Conservation (phyloP, 2,797 vertebrate species). For the Helostoma temminkii region DNA sequence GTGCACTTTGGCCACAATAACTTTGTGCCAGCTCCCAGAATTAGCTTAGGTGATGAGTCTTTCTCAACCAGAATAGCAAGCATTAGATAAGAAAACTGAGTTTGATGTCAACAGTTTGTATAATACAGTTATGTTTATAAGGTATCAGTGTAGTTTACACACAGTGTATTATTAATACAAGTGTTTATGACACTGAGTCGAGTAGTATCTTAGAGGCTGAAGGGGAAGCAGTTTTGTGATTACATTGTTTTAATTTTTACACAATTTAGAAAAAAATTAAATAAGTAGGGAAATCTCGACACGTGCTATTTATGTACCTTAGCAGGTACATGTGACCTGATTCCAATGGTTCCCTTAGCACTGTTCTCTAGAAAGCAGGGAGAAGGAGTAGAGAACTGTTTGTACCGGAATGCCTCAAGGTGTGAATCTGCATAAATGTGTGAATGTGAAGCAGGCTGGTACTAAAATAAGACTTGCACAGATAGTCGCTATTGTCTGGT, state of each 20-base stretch:
- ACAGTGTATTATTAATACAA: too few relatives aligned
- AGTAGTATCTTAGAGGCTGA: not conserved
- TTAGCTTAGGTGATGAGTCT: slow-evolving; percentile 36
- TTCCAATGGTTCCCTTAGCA: slow-evolving; percentile 11
- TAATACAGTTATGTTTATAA: not conserved
- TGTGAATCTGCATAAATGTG: slow-evolving; percentile 63
- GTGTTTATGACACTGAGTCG: not conserved
- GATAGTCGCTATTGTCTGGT: slow-evolving; percentile 26
- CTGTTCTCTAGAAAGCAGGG: slow-evolving; percentile 26
- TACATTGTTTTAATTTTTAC: not conserved
- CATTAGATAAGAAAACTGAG: slow-evolving; percentile 32
- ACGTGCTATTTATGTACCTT: not conserved
- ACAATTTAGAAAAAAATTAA: too few relatives aligned
- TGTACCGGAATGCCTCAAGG: slow-evolving; percentile 54
- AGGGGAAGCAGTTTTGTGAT: slow-evolving; percentile 5
- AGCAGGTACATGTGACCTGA: slow-evolving; percentile 9
- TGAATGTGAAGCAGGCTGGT: slow-evolving; percentile 51
- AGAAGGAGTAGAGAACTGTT: slow-evolving; percentile 47
- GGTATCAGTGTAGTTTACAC: not conserved
- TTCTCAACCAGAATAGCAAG: slow-evolving; percentile 25
- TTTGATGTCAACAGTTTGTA: not conserved
- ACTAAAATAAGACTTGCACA: slow-evolving; percentile 31
- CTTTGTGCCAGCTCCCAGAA: slow-evolving; percentile 34
- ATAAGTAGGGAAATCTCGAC: not conserved
- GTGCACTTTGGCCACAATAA: slow-evolving; percentile 15